Evolutionary conservation across 2,113 vertebrate species (phyloP).

Genomic region (Nycticebus coucang): DNA sequence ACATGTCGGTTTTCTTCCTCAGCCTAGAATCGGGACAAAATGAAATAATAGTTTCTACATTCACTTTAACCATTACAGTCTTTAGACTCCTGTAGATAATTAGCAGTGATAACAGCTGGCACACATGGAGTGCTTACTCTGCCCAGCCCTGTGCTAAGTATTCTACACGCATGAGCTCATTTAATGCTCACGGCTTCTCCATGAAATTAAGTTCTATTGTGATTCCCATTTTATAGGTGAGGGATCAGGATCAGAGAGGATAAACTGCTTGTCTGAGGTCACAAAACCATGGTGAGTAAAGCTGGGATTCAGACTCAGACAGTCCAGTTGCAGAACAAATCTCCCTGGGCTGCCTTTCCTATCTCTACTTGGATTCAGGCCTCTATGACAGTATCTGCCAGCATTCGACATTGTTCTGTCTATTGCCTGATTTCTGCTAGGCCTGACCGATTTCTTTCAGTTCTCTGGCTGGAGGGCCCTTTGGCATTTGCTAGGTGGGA

Average conservation of each 20-base stretch:
- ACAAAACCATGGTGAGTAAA: not conserved
- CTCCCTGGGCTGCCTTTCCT: no score
- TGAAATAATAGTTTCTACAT: not conserved
- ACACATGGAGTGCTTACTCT: rapidly evolving
- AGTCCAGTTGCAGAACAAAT: no score
- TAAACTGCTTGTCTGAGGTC: not conserved
- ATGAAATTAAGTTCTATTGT: not conserved
- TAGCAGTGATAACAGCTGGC: not conserved
- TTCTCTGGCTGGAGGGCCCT: not conserved
- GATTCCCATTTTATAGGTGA: not conserved
- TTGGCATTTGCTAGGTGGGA: not conserved
- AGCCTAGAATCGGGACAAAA: not conserved
- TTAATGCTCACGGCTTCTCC: not conserved
- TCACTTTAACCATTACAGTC: not conserved
- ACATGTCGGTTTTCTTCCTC: not conserved
- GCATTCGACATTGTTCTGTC: not conserved
- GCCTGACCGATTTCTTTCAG: not conserved
- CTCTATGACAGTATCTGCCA: not conserved
- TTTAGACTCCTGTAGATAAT: not conserved
- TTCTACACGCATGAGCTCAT: not conserved
- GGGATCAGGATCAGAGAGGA: not conserved
- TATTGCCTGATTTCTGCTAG: not conserved
- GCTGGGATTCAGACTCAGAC: not conserved
- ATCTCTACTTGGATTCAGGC: no score
- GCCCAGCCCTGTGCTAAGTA: not conserved